These are phyloP conservation scores for Drosophila saltans DNA, from an alignment of 1,140 invertebrate genomes.

Conservation along the genomic window DNA sequence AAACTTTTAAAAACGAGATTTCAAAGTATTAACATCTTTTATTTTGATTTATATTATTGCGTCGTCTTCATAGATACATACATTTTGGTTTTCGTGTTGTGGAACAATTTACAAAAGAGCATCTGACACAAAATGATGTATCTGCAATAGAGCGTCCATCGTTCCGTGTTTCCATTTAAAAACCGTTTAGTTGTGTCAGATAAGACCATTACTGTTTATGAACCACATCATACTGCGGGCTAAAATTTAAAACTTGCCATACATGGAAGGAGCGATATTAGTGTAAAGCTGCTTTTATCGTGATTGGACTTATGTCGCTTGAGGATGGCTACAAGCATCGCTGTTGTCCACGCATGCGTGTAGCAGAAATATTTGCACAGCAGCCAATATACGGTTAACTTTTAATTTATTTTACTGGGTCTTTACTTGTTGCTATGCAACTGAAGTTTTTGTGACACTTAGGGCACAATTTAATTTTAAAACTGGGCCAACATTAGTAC, in stretches of 20 bases:
- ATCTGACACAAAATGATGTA: conserved; percentile 11
- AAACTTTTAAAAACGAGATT: neutral
- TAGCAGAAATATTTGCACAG: neutral
- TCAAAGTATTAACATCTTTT: too few relatives aligned
- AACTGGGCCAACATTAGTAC: too few relatives aligned
- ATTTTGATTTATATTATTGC: neutral
- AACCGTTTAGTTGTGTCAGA: neutral
- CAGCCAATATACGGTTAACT: too few relatives aligned
- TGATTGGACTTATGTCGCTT: conserved; percentile 18
- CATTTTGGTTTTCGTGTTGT: neutral
- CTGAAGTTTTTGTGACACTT: too few relatives aligned
- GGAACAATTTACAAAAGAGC: neutral
- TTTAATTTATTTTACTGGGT: too few relatives aligned
- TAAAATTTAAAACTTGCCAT: neutral
- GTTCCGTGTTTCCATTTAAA: neutral
- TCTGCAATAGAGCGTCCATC: neutral
- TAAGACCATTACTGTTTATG: neutral
- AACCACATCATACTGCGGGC: neutral
- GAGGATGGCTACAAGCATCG: conserved; percentile 9
- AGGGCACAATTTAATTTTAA: too few relatives aligned
- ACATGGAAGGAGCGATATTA: neutral
- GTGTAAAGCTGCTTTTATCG: neutral
- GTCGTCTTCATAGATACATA: neutral
- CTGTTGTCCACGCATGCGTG: conserved; percentile 19
- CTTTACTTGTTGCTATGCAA: too few relatives aligned